A percentile compares a stretch with the other conserved stretches of the same genome.
These are phyloP conservation scores for Cremastobaeus sp. DNA, from an alignment of 2,888 invertebrate species.

Conservation along the genomic window DNA sequence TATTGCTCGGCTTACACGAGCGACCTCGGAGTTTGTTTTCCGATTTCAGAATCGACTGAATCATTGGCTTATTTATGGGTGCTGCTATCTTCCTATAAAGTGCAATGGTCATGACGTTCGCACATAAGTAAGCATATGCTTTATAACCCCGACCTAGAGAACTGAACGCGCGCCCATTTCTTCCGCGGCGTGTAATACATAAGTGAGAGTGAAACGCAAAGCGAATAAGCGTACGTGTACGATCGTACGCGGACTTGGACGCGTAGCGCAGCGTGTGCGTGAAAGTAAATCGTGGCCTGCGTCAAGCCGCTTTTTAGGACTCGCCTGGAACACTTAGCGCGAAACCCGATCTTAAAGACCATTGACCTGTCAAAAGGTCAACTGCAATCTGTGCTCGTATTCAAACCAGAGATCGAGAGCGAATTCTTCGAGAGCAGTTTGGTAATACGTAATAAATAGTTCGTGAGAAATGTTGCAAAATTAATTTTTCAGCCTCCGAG, in stretches of 20 bases:
- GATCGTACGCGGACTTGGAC: constrained; percentile 36
- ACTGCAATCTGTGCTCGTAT: no score
- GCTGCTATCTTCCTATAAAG: constrained; percentile 34
- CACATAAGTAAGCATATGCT: constrained; percentile 61
- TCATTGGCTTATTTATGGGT: constrained; percentile 48
- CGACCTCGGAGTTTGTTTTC: constrained; percentile 26
- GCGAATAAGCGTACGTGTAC: constrained; percentile 45
- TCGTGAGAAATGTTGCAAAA: no score
- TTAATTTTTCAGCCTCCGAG: no score
- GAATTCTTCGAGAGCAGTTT: no score
- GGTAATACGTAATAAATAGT: no score
- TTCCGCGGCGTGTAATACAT: constrained; percentile 60
- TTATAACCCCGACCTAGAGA: constrained; percentile 65
- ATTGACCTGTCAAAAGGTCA: constrained; percentile 13
- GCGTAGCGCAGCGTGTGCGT: constrained; percentile 41
- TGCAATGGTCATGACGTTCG: constrained; percentile 62
- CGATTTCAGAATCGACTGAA: constrained; percentile 49
- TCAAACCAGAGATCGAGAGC: no score
- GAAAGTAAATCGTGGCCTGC: constrained; percentile 58
- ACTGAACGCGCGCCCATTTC: constrained; percentile 60
- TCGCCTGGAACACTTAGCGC: constrained; percentile 6
- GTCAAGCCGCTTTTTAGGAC: constrained; percentile 35
- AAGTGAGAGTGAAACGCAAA: constrained; percentile 63
- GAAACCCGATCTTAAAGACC: constrained; percentile 21
- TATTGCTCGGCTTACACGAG: constrained; percentile 24